Base-by-base conservation (phyloP, 2,113 vertebrate species). In the Peromyscus californicus region DNA sequence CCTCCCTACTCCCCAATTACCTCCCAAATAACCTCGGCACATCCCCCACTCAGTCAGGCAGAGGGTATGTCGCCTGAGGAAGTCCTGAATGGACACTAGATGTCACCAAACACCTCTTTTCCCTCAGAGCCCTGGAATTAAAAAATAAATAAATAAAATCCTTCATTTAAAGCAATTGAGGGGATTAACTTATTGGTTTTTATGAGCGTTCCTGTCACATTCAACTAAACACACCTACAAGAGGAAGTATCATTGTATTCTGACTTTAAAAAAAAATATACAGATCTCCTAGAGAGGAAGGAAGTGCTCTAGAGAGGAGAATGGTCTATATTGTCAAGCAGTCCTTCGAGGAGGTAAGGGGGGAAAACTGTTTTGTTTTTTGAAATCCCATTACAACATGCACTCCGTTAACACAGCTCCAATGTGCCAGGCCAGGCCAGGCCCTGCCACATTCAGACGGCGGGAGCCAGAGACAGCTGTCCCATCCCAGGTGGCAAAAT, bases 61-160 rank as follows among this genome's bases (percentile, higher is more conserved):
- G 85, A 83, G 93, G 69, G 90, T 24, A 42, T 29, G 12, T 63
- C 24, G 97, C 97, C 97, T 92, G 97, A 97, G 92, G 96, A 85
- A 96, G 98, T 92, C 36, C 85, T 48, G 74, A 95, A 98, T 96
- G 24, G 98, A 98, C 99, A 93, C 98, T 98, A 99, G 99, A 96
- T 98, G 99, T 99, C 99, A 98, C 98, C 98, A 98, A 93, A 98
- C 95, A 94, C 98, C 96, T 97, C 98, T 98, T 98, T 98, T 96
- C 82, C 90, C 98, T 98, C 61, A 42, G 97, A 96, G 96, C 39
- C 94, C 19, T 51, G 95, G 72, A 90, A 96, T 90, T 74, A 36
- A 90, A 63, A 82, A 17, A 39, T 69, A 85, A 45, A 76, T 57
- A 57, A 33, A 48, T 42, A 51, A 83, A 74, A 79, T 2, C 51